Evolutionary conservation across 2,797 vertebrate genomes (phyloP), one percentile per base, ranked within the genome.

Genomic region (Phoxinus dragarum): DNA sequence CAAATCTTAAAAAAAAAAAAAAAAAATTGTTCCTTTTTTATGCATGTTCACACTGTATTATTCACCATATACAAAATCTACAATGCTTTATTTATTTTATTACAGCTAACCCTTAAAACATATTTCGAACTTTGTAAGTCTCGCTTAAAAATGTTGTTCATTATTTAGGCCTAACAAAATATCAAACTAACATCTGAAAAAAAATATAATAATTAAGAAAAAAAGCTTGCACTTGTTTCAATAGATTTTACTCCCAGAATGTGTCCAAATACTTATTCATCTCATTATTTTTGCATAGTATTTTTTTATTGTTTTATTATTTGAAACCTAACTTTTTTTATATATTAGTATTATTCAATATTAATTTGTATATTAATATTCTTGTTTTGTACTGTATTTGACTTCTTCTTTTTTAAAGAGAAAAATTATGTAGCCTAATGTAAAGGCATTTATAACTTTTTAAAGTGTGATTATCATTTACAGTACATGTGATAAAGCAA

Each of bases 401-500:
- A 27, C n/a, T 61, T 61, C 14, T 44, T 10, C 10, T 40, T 8
- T 40, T 40, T 1, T 40, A 8, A 40, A 40, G 38, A 40, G 38
- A 40, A 40, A 40, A 40, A 40, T 34, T 17, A 10, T 74, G 12
- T 34, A 27, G 27, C 27, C 27, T 27, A 36, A 75, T 6, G 31
- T 75, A 54, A 54, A 36, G 17, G 23, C 17, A 10, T 47, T 47
- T 31, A 12, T 75, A 36, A 17, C 49, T 36, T 74, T 75, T 36
- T 14, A 75, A 27, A 54, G 10, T 23, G 10, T 38, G 52, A 10
- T 59, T 56, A 40, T 59, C 36, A 14, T 76, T 38, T 54, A 56
- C 36, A 56, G 21, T 76, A 56, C 74, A 76, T n/a, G 49, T 76
- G 12, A 40, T n/a, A 56, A 74, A 34, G 3, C 74, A 76, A 56